Evolutionary conservation across 1,140 invertebrate genomes (phyloP).

Genomic region (Hycleus phaleratus): DNA sequence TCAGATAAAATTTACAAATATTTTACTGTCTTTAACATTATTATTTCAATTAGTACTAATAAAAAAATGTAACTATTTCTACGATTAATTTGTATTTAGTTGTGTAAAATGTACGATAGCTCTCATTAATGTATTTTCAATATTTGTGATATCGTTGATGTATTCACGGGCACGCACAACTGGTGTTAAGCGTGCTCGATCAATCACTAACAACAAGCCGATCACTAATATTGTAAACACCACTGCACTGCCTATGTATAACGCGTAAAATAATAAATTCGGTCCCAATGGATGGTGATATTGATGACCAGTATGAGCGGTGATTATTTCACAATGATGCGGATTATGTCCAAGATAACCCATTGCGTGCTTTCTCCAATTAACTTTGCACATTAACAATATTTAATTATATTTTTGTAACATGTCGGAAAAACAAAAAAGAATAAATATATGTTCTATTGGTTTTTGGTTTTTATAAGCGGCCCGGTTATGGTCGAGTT

Average conservation of each 20-base stretch:
- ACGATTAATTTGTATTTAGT: background rate
- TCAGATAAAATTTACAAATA: too few relatives aligned
- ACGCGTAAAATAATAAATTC: background rate
- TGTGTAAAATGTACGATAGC: slow-evolving; percentile 6
- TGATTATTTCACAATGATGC: slow-evolving; percentile 10
- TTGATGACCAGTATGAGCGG: background rate
- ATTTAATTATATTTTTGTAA: slow-evolving; percentile 1
- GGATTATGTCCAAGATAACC: background rate
- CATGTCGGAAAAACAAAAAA: background rate
- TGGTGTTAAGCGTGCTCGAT: slow-evolving; percentile 15
- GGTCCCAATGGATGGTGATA: too few relatives aligned
- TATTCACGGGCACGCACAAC: slow-evolving; percentile 14
- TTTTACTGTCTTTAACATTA: too few relatives aligned
- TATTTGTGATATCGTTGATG: slow-evolving; percentile 1
- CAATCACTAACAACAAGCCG: slow-evolving; percentile 18
- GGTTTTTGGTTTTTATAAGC: background rate
- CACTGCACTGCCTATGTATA: slow-evolving; percentile 14
- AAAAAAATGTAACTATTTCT: too few relatives aligned
- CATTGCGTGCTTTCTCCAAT: slow-evolving; percentile 1
- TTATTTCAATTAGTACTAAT: too few relatives aligned
- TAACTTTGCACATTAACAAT: slow-evolving; percentile 1
- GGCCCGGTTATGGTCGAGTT: background rate
- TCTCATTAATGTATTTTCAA: slow-evolving; percentile 10
- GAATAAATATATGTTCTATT: background rate
- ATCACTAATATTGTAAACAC: slow-evolving; percentile 17